Percentiles rank a stretch among this genome's conserved stretches.
These are phyloP conservation scores for Chymomyza caudatula DNA, from an alignment of 2,888 invertebrate genomes.

Conservation along the genomic window DNA sequence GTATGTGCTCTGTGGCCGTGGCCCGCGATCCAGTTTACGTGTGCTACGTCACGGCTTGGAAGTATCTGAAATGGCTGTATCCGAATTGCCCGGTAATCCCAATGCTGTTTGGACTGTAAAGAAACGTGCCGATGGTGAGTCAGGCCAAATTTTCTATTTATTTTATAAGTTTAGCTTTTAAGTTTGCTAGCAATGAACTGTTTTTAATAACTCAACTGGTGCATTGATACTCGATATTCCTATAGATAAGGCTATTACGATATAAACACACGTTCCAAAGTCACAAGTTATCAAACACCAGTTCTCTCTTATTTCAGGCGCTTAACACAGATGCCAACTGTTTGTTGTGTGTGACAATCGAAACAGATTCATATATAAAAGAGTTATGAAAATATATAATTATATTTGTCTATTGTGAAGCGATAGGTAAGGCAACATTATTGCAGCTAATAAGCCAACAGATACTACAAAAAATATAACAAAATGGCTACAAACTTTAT, in stretches of 20 bases:
- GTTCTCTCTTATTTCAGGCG: conserved; percentile 92
- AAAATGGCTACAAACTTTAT: conserved; percentile 1
- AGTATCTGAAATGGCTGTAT: conserved; percentile 99
- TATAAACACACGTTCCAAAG: conserved; percentile 79
- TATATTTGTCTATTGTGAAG: conserved; percentile 60
- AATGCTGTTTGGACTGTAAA: conserved; percentile 99
- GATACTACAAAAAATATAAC: conserved; percentile 53
- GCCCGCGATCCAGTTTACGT: conserved; percentile 94
- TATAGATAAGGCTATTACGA: conserved; percentile 28
- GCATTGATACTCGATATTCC: conserved; percentile 56
- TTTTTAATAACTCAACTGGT: conserved; percentile 64
- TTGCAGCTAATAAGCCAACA: conserved; percentile 66
- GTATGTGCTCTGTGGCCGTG: conserved; percentile 96
- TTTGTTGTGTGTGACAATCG: conserved; percentile 65
- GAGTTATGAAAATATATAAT: conserved; percentile 48
- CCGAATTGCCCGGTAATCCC: conserved; percentile 99
- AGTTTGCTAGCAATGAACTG: conserved; percentile 35
- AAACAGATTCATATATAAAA: conserved; percentile 52
- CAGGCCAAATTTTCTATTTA: conserved; percentile 8
- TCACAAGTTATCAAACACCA: conserved; percentile 87
- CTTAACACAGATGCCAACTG: conserved; percentile 74
- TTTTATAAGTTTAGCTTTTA: conserved; percentile 39
- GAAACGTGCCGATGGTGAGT: conserved; percentile 95
- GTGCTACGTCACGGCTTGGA: conserved; percentile 98
- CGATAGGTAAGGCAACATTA: conserved; percentile 77